phyloP scores from a whole-genome alignment of 2,888 invertebrate species.

The Amphipyra berbera region DNA sequence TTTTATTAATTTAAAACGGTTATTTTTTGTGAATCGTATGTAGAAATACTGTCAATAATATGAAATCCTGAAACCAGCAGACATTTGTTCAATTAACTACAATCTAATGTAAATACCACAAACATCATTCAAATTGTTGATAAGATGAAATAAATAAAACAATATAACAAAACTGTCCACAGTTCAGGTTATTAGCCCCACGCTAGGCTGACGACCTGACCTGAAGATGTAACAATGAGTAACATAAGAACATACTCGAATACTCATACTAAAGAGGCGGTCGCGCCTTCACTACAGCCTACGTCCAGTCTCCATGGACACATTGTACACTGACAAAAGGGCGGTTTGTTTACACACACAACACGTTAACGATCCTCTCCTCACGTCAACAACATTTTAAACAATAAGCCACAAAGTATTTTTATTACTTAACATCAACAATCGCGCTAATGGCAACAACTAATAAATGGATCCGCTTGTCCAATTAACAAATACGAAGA shows the following conservation, averaged over 20 bases:
- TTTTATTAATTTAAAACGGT: no score
- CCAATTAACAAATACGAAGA: conserved; percentile 55
- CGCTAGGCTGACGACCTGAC: conserved; percentile 45
- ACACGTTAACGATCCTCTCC: conserved; percentile 38
- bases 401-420: conserved; percentile 50
- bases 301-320: conserved; percentile 25
- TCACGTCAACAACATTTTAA: conserved; percentile 51
- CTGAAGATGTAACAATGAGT: conserved; percentile 51
- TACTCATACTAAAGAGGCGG: conserved; percentile 28
- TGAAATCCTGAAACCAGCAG: no score
- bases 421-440: conserved; percentile 54
- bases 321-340: no score
- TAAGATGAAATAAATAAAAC: no score
- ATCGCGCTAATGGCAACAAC: conserved; percentile 40
- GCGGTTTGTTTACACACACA: conserved; percentile 26
- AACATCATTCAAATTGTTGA: conserved; percentile 5
- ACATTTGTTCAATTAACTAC: no score
- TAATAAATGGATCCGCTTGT: conserved; percentile 47
- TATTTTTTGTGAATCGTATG: no score
- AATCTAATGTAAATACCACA: neutral
- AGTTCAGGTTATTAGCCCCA: conserved; percentile 43
- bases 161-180: conserved; percentile 9
- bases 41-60: no score
- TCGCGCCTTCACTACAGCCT: conserved; percentile 30
- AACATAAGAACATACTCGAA: conserved; percentile 47